Percentiles rank a stretch among this genome's conserved stretches.
Conservation (phyloP, 1,140 invertebrate species). For the Probaryconus sp. region DNA sequence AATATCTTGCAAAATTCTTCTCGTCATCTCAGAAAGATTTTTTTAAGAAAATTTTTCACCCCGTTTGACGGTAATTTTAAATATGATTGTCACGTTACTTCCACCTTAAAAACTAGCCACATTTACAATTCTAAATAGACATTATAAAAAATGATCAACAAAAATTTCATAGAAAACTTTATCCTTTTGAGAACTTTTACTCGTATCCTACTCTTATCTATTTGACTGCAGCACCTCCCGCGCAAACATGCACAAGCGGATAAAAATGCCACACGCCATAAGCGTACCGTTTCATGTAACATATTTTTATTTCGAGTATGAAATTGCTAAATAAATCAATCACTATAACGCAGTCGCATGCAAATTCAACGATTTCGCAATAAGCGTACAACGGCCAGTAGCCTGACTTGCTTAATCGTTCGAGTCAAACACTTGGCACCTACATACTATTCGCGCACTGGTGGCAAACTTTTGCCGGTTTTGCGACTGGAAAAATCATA, state of each 20-base stretch:
- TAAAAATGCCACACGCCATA: slow-evolving; percentile 1
- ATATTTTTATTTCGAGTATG: slow-evolving; percentile 12
- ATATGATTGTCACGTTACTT: no score
- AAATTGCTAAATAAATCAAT: slow-evolving; percentile 52
- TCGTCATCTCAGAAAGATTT: no score
- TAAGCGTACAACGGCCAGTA: slow-evolving; percentile 10
- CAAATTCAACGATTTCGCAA: slow-evolving; percentile 47
- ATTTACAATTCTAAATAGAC: no score
- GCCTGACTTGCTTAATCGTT: not conserved
- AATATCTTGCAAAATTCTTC: no score
- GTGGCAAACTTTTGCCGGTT: not conserved
- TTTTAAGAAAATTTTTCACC: no score
- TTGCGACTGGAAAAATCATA: not conserved
- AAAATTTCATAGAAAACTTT: no score
- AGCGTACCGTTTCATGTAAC: slow-evolving; percentile 8
- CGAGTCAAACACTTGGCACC: not conserved
- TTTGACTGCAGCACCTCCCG: not conserved
- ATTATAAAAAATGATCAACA: no score
- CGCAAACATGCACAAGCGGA: not conserved
- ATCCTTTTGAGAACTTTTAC: slow-evolving; percentile 9
- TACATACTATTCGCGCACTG: not conserved
- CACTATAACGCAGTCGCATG: slow-evolving; percentile 38
- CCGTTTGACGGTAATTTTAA: no score
- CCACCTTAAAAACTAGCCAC: no score
- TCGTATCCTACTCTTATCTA: slow-evolving; percentile 1